Evolutionary conservation across 2,888 invertebrate genomes (phyloP), one percentile per base, ranked within the genome.

Genomic region (Eudasyphora cyanicolor): DNA sequence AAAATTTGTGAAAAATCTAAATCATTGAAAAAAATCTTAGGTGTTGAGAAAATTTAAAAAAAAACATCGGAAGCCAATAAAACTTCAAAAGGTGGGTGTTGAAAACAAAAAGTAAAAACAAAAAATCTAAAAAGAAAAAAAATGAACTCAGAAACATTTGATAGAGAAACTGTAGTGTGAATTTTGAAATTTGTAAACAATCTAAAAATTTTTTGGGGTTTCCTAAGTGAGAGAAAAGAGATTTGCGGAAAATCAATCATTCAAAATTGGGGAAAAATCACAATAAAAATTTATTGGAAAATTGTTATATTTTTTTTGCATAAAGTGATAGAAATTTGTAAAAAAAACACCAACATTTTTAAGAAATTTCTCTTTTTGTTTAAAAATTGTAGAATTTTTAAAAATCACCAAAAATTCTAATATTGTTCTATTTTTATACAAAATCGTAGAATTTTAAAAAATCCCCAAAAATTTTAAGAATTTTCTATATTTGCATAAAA

Each of bases 21-120:
- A n/a, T n/a, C n/a, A n/a, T 14, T 21, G 24, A 75, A 29, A 60
- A 60, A 78, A 45, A 19, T 29, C 51, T 71, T 51, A 12, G 8
- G 12, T 29, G 6, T 14, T 60, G 24, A 32, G 14, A 57, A 76
- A 21, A 45, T 7, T 10, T 42, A 21, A 67, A 67, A 27, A 24
- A 6, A 24, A 8, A 24, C 19, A 35, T 35, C 5, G 51, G 29
- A 62, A 64, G 38, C 19, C 35, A 64, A n/a, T n/a, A n/a, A n/a
- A n/a, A 64, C 35, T 38, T 17, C 21, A 17, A 42, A 64, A 42
- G 45, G 27, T 69, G 27, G 45, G 45, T 45, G 69, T 35, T 5
- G 17, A 2, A 54, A 54, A 21, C 35, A 54, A 57, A 19, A 35
- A 57, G 38, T 71, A 2, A 51, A 67, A 27, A 67, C n/a, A 42